Base-by-base conservation (phyloP, 2,797 vertebrate species). In the Stomatorhinus walkeri region DNA sequence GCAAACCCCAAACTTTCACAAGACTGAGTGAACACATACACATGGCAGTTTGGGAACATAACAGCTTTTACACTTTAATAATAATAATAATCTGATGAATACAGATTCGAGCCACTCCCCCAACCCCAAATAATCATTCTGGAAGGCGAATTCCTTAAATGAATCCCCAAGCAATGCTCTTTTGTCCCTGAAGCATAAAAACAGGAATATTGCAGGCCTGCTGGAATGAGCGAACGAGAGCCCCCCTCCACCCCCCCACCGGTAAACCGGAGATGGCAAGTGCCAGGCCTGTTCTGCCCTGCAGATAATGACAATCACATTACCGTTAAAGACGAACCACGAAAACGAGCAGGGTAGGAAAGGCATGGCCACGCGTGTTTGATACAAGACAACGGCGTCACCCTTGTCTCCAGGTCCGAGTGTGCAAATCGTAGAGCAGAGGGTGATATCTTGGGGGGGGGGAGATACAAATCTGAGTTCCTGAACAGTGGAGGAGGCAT, bases 131-230 rank as follows among this genome's bases (percentile, higher is more conserved):
- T 4, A 3, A 24, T 83, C 88, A 40, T 19, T 87, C 86, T 83
- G 89, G 89, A 90, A 91, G 91, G 91, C 88, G 84, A 85, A 87
- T 89, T 92, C 90, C 88, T 92, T 90, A 89, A 91, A 90, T 90
- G 89, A 92, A 91, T 72, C 90, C 91, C 91, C 89, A 90, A 91
- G 92, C 90, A 68, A 90, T 90, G 91, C 91, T 93, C 92, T 90
- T 92, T 91, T 90, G 89, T 92, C 91, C 90, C 91, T 90, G 91
- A 92, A 92, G 91, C 91, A 89, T 89, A 87, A 90, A 90, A 89
- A 88, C 24, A 91, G 81, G 89, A 91, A 91, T 92, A 92, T 92
- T 94, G 92, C 92, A 92, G 92, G 93, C 90, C 91, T 91, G 92
- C 89, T 90, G 88, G 86, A 91, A 90, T 89, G 89, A 91, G 79